Evolutionary conservation across 2,797 vertebrate species (phyloP), one percentile per base, ranked within the genome.

Genomic region (Myiothlypis chrysogaster): DNA sequence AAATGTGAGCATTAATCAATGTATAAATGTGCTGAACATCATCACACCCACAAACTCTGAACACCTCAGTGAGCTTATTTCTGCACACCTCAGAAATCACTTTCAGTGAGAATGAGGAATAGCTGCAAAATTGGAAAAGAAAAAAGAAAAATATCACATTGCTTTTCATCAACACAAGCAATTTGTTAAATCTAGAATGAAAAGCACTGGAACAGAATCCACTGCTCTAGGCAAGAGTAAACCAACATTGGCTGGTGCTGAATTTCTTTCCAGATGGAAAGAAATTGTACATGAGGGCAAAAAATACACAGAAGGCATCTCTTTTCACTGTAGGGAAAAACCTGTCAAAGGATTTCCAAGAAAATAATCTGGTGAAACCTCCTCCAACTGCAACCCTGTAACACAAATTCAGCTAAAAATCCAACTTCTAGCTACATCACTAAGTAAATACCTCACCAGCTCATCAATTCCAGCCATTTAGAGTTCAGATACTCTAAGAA

Each of bases 231-330:
- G 70, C 78, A 92, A 86, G 37, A 84, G 78, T 52, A 59, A 94
- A 83, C 30, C 61, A 87, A 20, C 25, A 6, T 21, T 34, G 41
- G 16, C 39, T 52, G 34, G 65, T 70, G 73, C 8, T 69, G 30
- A 78, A 63, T 76, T 63, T 91, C 91, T 63, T 90, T 70, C 79
- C 83, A 91, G 79, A 72, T 86, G 73, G 72, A 63, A 87, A 70
- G 73, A 63, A 87, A 70, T 23, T 15, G 34, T 11, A 32, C 10
- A 63, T 2, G 2, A 79, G 10, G 21, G 6, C 35, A 65, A 79
- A 30, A 23, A 34, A 32, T 14, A 28, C 35, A 82, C 69, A 83
- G 65, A 56, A 83, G 52, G 34, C 44, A 60, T 6, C 32, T 24
- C 76, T 52, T 52, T 52, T 70, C 64, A 77, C 52, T 4, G 1